These are phyloP conservation scores for Rhamnusium bicolor DNA, from an alignment of 2,888 invertebrate genomes.

Conservation along the genomic window DNA sequence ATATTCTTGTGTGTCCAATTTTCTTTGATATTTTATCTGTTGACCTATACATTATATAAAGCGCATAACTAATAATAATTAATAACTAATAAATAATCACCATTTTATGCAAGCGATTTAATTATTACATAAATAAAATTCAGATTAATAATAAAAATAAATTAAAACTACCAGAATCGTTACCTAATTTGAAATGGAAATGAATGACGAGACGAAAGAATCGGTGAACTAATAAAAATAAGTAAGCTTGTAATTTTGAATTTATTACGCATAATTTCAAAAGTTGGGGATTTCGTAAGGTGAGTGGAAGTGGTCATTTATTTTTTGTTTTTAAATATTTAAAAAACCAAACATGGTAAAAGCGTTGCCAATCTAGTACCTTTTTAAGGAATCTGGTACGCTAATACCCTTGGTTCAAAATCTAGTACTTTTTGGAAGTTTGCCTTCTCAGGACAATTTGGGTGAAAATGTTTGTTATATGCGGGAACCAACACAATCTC, in stretches of 20 bases:
- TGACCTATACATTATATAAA: background rate
- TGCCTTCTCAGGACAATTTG: no score
- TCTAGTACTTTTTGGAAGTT: no score
- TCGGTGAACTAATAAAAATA: background rate
- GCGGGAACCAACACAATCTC: no score
- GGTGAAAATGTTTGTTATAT: no score
- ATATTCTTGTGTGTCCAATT: background rate
- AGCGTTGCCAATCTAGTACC: no score
- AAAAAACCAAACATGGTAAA: no score
- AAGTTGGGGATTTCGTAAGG: no score
- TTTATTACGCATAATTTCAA: background rate
- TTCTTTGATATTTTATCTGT: background rate
- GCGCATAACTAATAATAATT: background rate
- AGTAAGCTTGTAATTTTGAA: background rate
- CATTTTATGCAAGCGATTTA: background rate
- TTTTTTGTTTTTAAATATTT: no score
- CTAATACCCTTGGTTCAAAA: no score
- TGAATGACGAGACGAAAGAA: background rate
- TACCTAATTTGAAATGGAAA: background rate
- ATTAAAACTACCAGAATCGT: background rate
- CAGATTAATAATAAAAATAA: background rate
- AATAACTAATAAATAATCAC: background rate
- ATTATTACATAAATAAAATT: background rate
- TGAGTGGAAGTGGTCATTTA: no score
- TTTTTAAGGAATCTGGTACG: no score